Base-by-base conservation (phyloP, 2,797 vertebrate species). In the Stomatorhinus walkeri region DNA sequence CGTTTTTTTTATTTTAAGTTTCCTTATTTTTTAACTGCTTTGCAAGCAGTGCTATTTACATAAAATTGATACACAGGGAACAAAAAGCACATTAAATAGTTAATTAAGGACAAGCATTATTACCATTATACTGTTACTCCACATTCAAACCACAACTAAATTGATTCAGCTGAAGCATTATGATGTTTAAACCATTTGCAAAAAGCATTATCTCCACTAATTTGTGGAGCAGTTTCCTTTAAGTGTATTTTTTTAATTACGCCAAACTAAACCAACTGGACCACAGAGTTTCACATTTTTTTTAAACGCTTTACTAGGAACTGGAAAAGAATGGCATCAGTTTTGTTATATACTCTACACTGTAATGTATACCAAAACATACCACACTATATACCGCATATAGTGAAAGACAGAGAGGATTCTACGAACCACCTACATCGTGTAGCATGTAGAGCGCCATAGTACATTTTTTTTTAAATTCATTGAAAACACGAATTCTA, bases 401-500 rank as follows among this genome's bases (percentile, higher is more conserved):
- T n/a, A 81, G 76, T 81, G 40, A 46, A 81, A 43, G 40, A 79
- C 16, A 9, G n/a, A 51, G n/a, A 85, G n/a, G 24, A 32, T 32
- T 85, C 83, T 22, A 24, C 2, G 32, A 56, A 86, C 76, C 46
- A n/a, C 40, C 46, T 54, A 14, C n/a, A 43, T 54, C 22, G 51
- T 43, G 14, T 12, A 28, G 5, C 36, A 89, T 61, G 68, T 56
- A 48, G 52, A 89, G 83, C 76, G 61, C 10, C n/a, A 76, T 72
- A 72, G 51, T 89, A 72, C 91, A 22, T 22, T 59, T 56, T n/a
- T 92, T 94, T 92, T 92, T 92, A 89, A 94, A 94, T 95, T 95
- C 94, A 94, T 95, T 96, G 95, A 93, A 95, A 95, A 95, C 95
- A 93, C 94, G 93, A 95, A 95, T 95, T 91, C 92, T n/a, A 90